Evolutionary conservation across 2,888 invertebrate genomes (phyloP), one percentile per base, ranked within the genome.

Genomic region (Prosopocoilus inquinatus): DNA sequence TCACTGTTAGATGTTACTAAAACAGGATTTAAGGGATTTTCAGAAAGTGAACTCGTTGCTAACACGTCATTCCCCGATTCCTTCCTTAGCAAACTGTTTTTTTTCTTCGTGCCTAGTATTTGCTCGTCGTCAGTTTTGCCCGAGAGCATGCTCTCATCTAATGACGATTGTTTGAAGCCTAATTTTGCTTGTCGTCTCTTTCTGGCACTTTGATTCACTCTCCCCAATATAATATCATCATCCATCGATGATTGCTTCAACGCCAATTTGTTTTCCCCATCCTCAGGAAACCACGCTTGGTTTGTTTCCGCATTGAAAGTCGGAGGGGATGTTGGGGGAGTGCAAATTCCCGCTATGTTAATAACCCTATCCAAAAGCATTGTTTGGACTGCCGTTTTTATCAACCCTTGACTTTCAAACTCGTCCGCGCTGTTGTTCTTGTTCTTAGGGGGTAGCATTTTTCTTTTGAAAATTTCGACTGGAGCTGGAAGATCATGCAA

Each of bases 41-140:
- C 38, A 38, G 38, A 11, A 11, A 28, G 62, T 32, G 69, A 65
- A 1, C 20, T 28, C 2, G 69, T 71, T 16, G 66, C 72, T 52
- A 73, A 66, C 51, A 73, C 69, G 47, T 74, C 70, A 52, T 74
- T 80, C 1, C 82, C 80, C 72, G 78, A 81, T 60, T 84, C 83
- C 59, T 82, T 78, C 8, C 80, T 80, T 43, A 83, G 66, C 45
- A 83, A 77, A 67, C 67, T 69, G 55, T 73, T 46, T 36, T 52
- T 11, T 45, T 44, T 45, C 45, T 57, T 57, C 20, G 5, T 28
- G 7, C 20, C 20, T n/a, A n/a, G n/a, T n/a, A 28, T 5, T 28
- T 28, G 1, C 3, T 5, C 20, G 33, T 34, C 44, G 34, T 55
- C 50, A 12, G 55, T 47, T 50, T 34, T 57, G n/a, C n/a, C n/a